Base-by-base conservation (phyloP, 2,113 vertebrate species). In the Micromys minutus region DNA sequence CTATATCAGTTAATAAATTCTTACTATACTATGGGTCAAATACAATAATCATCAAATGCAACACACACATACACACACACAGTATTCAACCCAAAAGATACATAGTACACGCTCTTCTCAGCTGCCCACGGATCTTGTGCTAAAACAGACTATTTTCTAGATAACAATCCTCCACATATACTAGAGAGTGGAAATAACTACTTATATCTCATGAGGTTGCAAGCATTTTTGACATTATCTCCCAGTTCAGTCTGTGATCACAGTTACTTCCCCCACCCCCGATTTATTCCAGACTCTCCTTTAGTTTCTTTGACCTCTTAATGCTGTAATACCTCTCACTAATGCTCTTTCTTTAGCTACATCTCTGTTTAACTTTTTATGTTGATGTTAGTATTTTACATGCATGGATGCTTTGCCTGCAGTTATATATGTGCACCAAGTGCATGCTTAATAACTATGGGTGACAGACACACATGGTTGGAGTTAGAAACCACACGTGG, bases 221-320 rank as follows among this genome's bases (percentile, higher is more conserved):
- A 77, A 29, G 36, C 12, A 36, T 76, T 22, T 59, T 89, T 7
- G 31, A 10, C 36, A 84, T 39, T 97, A 76, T 84, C 57, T 90
- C 36, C 86, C 92, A 59, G 6, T 71, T 92, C 94, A 10, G 52
- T 15, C 17, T n/a, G 42, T 93, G 55, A 29, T 80, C 39, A 52
- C 4, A 2, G 34, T 87, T 3, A n/a, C 10, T n/a, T 21, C 45
- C 26, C 7, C 17, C 2, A 2, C 26, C 29, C 17, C 5, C 15
- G 17, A 45, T 77, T 16, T 77, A 34, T 50, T 31, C 15, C 17
- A 29, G 13, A 50, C 45, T 29, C 29, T 34, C 15, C 50, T 29
- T 77, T 50, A 31, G 45, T 31, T 6, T 13, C 61, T 77, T 77
- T 50, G 15, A 7, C 15, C 61, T 61, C 22, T 42, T 83, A 61